A percentile compares a stretch with the other conserved stretches of the same genome.
Evolutionary conservation across 1,140 invertebrate species (phyloP).

Genomic region (Drosophila willistoni): DNA sequence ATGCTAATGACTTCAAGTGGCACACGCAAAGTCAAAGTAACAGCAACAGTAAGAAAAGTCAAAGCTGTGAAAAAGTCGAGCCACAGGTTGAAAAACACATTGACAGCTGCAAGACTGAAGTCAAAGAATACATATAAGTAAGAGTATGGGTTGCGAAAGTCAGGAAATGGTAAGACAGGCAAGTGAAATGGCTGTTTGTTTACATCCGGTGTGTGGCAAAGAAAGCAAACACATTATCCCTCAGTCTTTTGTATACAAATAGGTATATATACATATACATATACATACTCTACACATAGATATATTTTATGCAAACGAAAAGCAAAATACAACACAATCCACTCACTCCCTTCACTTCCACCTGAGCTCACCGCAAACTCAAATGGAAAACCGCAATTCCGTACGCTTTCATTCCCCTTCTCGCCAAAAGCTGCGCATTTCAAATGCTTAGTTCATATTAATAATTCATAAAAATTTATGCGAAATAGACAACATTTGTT

Average conservation of each 20-base stretch:
- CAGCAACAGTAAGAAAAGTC: slow-evolving; percentile 1
- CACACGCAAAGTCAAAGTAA: slow-evolving; percentile 44
- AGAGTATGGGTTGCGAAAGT: not conserved
- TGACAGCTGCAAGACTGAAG: slow-evolving; percentile 24
- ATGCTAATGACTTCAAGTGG: slow-evolving; percentile 73
- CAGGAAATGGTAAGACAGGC: slow-evolving; percentile 55
- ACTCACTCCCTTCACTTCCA: not conserved
- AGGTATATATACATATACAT: not conserved
- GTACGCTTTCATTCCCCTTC: not conserved
- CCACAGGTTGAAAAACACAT: slow-evolving; percentile 74
- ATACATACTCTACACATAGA: slow-evolving; percentile 4
- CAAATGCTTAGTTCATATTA: slow-evolving; percentile 68
- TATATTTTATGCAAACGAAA: slow-evolving; percentile 62
- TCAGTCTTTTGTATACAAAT: not conserved
- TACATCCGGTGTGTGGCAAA: slow-evolving; percentile 70
- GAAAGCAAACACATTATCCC: slow-evolving; percentile 62
- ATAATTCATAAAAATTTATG: slow-evolving; percentile 78
- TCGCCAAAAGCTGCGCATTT: slow-evolving; percentile 34
- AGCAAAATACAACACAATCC: slow-evolving; percentile 18
- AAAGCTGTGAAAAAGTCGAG: slow-evolving; percentile 41
- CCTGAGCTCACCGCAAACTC: slow-evolving; percentile 31
- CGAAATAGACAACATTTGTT: slow-evolving; percentile 64
- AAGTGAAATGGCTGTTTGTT: slow-evolving; percentile 76
- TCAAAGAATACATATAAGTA: not conserved
- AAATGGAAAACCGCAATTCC: slow-evolving; percentile 48